Evolutionary conservation across 2,888 invertebrate species (phyloP).

Genomic region (Drosophila trichaetosa): DNA sequence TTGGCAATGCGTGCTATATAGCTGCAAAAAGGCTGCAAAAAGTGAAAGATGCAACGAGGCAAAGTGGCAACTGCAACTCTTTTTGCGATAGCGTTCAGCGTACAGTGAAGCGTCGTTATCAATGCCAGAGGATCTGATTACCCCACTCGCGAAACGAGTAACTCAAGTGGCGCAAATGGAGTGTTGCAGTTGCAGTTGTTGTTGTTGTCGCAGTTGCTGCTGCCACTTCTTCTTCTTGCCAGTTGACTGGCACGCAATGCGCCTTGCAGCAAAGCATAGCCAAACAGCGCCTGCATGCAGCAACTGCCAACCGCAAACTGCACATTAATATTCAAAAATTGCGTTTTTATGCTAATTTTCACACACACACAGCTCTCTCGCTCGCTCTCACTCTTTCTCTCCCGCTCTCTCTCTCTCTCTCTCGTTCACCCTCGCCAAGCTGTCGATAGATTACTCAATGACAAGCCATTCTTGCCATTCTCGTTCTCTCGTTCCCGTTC

Average conservation of each 20-base stretch:
- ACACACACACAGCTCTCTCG: conserved; percentile 61
- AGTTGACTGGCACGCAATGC: conserved; percentile 65
- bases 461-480: conserved; percentile 57
- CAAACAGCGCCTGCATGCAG: conserved; percentile 10
- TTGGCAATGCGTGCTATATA: conserved; percentile 54
- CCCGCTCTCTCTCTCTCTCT: neutral
- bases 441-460: conserved; percentile 84
- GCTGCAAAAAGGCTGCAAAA: conserved; percentile 35
- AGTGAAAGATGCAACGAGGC: conserved; percentile 49
- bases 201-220: conserved; percentile 15
- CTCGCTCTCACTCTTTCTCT: neutral
- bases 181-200: conserved; percentile 27
- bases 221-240: conserved; percentile 16
- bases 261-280: conserved; percentile 24
- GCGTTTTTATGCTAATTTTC: conserved; percentile 85
- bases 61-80: conserved; percentile 37
- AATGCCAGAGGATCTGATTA: conserved; percentile 81
- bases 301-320: conserved; percentile 48
- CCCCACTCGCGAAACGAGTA: conserved; percentile 58
- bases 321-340: conserved; percentile 85
- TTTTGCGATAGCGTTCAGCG: conserved; percentile 55
- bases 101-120: conserved; percentile 67
- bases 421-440: conserved; percentile 56
- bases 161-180: conserved; percentile 66
- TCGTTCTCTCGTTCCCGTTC: conserved; percentile 3